Conservation (phyloP, 2,888 invertebrate genomes). For the Torymus auratus region DNA sequence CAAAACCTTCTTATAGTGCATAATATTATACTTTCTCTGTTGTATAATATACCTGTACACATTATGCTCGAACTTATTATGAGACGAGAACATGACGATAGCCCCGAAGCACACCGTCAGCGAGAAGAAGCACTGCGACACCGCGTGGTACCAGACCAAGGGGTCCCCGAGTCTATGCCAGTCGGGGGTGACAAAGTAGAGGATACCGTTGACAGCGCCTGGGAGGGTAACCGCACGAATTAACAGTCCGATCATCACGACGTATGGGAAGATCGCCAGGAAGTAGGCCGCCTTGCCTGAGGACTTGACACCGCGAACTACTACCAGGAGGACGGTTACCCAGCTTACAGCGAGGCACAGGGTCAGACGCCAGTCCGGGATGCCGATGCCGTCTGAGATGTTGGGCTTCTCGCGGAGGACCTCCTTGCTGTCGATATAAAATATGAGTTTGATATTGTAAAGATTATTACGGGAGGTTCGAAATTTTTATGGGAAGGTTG, state of each 20-base stretch:
- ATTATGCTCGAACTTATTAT: slow-evolving; percentile 81
- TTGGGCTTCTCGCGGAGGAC: slow-evolving; percentile 78
- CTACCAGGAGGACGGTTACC: slow-evolving; percentile 78
- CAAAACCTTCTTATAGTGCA: too few species aligned
- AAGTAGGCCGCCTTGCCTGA: slow-evolving; percentile 84
- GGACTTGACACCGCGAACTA: slow-evolving; percentile 80
- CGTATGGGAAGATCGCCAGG: slow-evolving; percentile 83
- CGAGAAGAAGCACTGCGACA: slow-evolving; percentile 82
- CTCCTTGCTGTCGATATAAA: slow-evolving; percentile 73
- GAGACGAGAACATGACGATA: slow-evolving; percentile 81
- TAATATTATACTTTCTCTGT: too few species aligned
- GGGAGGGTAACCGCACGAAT: slow-evolving; percentile 80
- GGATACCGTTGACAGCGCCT: slow-evolving; percentile 81
- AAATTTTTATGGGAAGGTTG: background rate
- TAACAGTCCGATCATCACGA: slow-evolving; percentile 81
- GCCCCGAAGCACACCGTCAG: slow-evolving; percentile 82
- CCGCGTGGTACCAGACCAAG: slow-evolving; percentile 82
- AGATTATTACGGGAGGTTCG: background rate
- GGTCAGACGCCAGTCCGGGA: slow-evolving; percentile 79
- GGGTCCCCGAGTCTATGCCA: slow-evolving; percentile 82
- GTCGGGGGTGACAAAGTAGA: slow-evolving; percentile 82
- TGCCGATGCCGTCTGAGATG: slow-evolving; percentile 79
- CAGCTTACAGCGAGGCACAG: slow-evolving; percentile 79
- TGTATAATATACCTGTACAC: slow-evolving; percentile 79
- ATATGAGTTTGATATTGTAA: background rate